These are phyloP conservation scores for Tetranychus piercei DNA, from an alignment of 2,888 invertebrate genomes.

Conservation along the genomic window DNA sequence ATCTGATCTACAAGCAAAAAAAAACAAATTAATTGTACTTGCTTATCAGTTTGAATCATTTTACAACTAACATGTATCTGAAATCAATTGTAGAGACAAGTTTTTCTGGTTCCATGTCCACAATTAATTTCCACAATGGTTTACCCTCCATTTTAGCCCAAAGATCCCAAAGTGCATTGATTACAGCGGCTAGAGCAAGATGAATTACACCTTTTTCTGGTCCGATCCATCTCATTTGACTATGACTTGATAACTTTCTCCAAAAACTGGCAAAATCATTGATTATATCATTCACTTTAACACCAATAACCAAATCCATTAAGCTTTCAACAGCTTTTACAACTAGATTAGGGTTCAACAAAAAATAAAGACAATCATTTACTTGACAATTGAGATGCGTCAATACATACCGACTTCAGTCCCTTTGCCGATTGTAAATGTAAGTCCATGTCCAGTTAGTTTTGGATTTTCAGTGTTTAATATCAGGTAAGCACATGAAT, in stretches of 20 bases:
- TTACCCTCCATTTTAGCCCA: conserved; percentile 67
- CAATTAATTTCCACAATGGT: conserved; percentile 66
- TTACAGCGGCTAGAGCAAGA: conserved; percentile 63
- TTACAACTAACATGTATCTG: conserved; percentile 42
- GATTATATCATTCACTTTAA: conserved; percentile 48
- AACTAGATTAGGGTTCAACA: conserved; percentile 38
- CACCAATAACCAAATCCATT: conserved; percentile 48
- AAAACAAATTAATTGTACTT: background rate
- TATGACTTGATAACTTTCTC: conserved; percentile 61
- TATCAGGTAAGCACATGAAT: conserved; percentile 76
- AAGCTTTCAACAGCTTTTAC: conserved; percentile 54
- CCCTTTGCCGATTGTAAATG: conserved; percentile 72
- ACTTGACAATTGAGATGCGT: background rate
- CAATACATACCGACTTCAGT: conserved; percentile 50
- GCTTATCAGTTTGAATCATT: background rate
- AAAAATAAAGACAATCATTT: background rate
- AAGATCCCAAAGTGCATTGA: conserved; percentile 81
- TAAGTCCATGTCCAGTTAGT: conserved; percentile 57
- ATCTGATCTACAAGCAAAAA: conserved; percentile 47
- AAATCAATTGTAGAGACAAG: conserved; percentile 72
- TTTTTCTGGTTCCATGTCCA: conserved; percentile 63
- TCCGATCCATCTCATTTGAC: conserved; percentile 79
- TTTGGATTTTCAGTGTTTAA: conserved; percentile 43
- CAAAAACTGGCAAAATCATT: conserved; percentile 58
- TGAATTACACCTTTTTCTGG: conserved; percentile 79